Evolutionary conservation across 2,797 vertebrate genomes (phyloP), one percentile per base, ranked within the genome.

Genomic region (Echiichthys vipera): DNA sequence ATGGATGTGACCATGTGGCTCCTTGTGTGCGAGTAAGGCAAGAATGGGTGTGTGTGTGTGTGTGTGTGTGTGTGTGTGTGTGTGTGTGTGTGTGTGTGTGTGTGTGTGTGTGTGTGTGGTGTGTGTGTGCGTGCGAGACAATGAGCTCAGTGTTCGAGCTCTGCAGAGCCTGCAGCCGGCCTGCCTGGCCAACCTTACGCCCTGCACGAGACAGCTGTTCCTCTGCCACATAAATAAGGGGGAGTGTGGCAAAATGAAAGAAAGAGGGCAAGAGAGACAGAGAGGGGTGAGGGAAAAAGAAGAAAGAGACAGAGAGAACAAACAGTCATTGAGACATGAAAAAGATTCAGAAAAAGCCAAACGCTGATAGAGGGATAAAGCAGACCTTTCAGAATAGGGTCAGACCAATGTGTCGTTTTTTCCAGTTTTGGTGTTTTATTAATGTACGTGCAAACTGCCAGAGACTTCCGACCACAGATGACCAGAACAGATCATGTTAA

Each of bases 161-260:
- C 70, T 36, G 65, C 34, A 27, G 78, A 81, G 84, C 78, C 90
- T 83, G 87, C 88, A 88, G 89, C 76, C 83, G 51, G 79, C 74
- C 88, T 56, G 88, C 87, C 81, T 61, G 84, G 81, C 84, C 84
- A 86, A 93, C 94, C 91, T 94, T 89, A 91, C 89, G 93, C 93
- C 84, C 88, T 65, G 84, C 70, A 87, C 88, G 83, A 94, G 93
- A 94, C 95, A 95, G 94, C 93, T 91, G 95, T 92, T 94, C 73
- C 85, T 88, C 84, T 80, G 86, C 81, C 92, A 59, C 88, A 89
- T 67, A 64, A 85, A 87, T 78, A 68, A 78, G 68, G 54, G 58
- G 59, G 83, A 24, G 40, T 68, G 71, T 15, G 50, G 75, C 39
- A 13, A 49, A 84, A 47, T 71, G 63, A 84, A 81, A 87, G 80